Evolutionary conservation across 2,888 invertebrate genomes (phyloP), one percentile per base, ranked within the genome.

Genomic region (Epirrhoe alternata): DNA sequence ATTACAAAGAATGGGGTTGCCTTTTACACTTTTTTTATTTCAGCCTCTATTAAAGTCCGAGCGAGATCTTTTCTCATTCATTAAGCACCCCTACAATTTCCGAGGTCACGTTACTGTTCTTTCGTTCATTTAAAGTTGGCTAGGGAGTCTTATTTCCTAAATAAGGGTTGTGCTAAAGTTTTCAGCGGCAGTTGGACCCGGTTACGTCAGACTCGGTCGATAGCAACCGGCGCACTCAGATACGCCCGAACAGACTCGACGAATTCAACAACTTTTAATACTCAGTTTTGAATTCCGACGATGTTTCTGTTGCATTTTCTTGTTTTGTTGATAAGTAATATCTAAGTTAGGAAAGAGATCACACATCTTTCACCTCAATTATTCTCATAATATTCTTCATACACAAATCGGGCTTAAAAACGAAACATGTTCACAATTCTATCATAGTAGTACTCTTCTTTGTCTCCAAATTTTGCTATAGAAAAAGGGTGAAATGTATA

Each of bases 171-270:
- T 69, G 76, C 69, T 71, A 68, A 71, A 77, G 74, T 74, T 78
- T 77, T 64, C 71, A 68, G 71, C 61, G 42, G 74, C 73, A 74
- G 74, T 76, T 66, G 64, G 69, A 64, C 74, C 77, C 77, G 75
- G 84, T 89, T 88, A 82, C 89, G 87, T 89, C 88, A 88, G 74
- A 71, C 72, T 64, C 80, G 89, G 87, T 90, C 90, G 90, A 89
- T 86, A 84, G 66, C 74, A 72, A 61, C 69, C 76, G 79, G 81
- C 83, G 79, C 87, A 81, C 86, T 85, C 72, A 64, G 72, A 64
- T 62, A 66, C 68, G 64, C 74, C 74, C 74, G 70, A 74, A 70
- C 73, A 69, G 69, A 69, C 71, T 68, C 73, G 62, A 70, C 79
- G 77, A 83, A 80, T 80, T 81, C 79, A 71, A 76, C 76, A 84